Evolutionary conservation across 2,113 vertebrate genomes (phyloP), one percentile per base, ranked within the genome.

Genomic region (Coturnix japonica): DNA sequence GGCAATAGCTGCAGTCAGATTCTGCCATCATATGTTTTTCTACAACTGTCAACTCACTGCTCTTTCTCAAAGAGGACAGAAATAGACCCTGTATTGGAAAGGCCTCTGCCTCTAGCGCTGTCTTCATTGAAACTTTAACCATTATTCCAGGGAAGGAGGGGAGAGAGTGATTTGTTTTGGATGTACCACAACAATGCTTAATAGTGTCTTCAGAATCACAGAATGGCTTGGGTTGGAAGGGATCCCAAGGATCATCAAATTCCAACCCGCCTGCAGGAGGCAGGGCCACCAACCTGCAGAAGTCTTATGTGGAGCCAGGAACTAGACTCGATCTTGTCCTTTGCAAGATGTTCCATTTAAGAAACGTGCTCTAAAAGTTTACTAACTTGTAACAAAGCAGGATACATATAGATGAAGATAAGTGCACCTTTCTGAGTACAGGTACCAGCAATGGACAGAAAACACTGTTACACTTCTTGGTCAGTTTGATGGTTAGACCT

Each of bases 51-150:
- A 61, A 54, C 53, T 57, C 44, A 31, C 69, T 72, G 79, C 65
- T 51, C 37, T 80, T 90, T 94, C 81, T 93, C 66, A 87, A 57
- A 70, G 79, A 54, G 54, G 31, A 81, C 9, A 63, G 89, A 77
- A 91, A 83, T 6, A 82, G 72, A n/a, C 31, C 26, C 47, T 53
- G 56, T 82, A 16, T 57, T 26, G 3, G 63, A 59, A 87, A 63
- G 60, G 25, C 60, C 64, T 95, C 70, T 67, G 61, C 35, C 82
- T 82, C 75, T 67, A 70, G 37, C 64, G 31, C 35, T 64, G 63
- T 33, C 90, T 72, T 56, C 72, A 65, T 83, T 81, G 79, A 77
- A 94, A 71, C 37, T 59, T 94, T 20, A 90, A 84, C 59, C 31
- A 25, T 39, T 80, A 63, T 22, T 84, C 44, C 59, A 81, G 86